Conservation (phyloP, 2,797 vertebrate species). For the Ceyx erithaca region DNA sequence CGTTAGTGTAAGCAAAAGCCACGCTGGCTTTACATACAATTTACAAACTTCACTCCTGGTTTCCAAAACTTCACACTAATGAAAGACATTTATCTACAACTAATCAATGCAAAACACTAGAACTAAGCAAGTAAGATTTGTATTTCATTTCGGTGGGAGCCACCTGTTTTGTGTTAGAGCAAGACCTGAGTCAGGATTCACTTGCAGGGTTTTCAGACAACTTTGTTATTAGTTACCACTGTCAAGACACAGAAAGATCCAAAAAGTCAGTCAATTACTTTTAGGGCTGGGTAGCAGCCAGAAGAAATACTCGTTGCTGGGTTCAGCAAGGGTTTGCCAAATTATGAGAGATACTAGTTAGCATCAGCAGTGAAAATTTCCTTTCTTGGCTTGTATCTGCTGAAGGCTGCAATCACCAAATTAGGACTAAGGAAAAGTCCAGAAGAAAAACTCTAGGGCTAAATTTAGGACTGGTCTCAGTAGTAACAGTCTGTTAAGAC, state of each 20-base stretch:
- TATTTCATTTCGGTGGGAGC: background rate
- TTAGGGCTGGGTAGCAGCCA: conserved; percentile 17
- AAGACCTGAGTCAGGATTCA: background rate
- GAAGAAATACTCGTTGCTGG: background rate
- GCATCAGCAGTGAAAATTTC: background rate
- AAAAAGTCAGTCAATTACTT: conserved; percentile 28
- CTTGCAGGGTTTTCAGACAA: background rate
- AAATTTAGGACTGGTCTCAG: conserved; percentile 29
- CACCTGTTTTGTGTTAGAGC: background rate
- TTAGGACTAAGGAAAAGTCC: conserved; percentile 19
- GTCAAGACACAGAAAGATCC: conserved; percentile 44
- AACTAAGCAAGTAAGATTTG: background rate
- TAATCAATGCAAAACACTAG: background rate
- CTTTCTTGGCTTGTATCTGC: conserved; percentile 50
- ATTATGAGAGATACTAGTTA: background rate
- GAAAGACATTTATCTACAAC: background rate
- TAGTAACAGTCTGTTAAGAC: background rate
- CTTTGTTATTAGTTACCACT: conserved; percentile 52
- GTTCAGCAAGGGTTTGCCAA: conserved; percentile 15
- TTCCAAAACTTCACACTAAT: background rate
- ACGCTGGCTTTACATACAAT: background rate
- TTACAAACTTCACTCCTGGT: background rate
- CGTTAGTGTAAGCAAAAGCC: background rate
- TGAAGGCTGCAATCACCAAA: conserved; percentile 28
- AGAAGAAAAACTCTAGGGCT: conserved; percentile 14